Base-by-base conservation (phyloP, 2,113 vertebrate species). In the Caranx melampygus region DNA sequence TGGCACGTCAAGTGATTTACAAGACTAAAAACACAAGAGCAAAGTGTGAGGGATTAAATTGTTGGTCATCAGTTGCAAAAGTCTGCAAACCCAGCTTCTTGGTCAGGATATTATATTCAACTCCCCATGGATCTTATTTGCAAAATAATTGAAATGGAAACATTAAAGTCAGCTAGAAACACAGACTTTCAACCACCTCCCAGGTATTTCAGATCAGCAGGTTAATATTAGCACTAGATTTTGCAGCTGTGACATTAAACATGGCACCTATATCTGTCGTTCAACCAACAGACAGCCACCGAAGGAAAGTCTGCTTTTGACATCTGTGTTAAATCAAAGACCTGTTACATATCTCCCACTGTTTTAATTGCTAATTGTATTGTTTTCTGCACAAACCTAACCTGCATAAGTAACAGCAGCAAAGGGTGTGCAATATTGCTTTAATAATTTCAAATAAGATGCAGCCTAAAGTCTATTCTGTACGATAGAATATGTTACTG, bases 341-440 rank as follows among this genome's bases (percentile, higher is more conserved):
- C 5, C 45, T 5, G 14, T 47, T 13, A 14, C 4, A 45, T 12
- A 15, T 47, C 15, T 5, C 4, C 18, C 26, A 21, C 47, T 71
- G 76, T 26, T 45, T 16, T 70, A 33, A 55, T 6, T 55, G 47
- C 55, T 34, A 65, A 58, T 33, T 58, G 68, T n/a, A 40, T 14
- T 49, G 45, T 31, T 21, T 20, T 42, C 37, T 62, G 18, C 10
- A 26, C 33, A 5, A 51, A 4, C 44, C 60, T 75, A 31, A 18
- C 35, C 55, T 63, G 21, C 11, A 15, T n/a, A 26, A 26, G 9
- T 16, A 34, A 14, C 26, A 31, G 26, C 20, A 69, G 42, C 42
- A 47, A 62, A 42, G 34, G 40, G 16, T 16, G 18, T 3, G 3
- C 5, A 75, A 26, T n/a, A 55, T 54, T 61, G 21, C 15, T 20